Conservation (phyloP, 2,888 invertebrate genomes). For the Nowickia ferox region DNA sequence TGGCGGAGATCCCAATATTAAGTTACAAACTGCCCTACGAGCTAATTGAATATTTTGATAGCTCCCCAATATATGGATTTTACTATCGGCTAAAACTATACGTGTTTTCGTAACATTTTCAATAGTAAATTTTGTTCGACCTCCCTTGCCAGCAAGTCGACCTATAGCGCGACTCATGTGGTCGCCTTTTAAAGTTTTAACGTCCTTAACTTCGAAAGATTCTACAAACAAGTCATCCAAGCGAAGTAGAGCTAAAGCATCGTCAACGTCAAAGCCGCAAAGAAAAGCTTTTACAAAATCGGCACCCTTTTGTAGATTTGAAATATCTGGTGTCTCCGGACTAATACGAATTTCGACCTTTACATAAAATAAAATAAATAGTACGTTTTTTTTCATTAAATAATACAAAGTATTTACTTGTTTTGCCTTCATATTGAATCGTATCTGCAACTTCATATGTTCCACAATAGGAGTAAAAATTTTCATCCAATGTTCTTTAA, state of each 20-base stretch:
- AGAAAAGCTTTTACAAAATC: conserved; percentile 99
- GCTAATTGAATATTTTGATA: conserved; percentile 98
- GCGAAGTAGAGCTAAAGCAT: conserved; percentile 95
- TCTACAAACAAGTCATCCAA: conserved; percentile 98
- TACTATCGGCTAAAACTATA: conserved; percentile 97
- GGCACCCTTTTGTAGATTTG: conserved; percentile 97
- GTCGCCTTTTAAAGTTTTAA: conserved; percentile 97
- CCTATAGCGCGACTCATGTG: conserved; percentile 97
- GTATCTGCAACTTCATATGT: conserved; percentile 95
- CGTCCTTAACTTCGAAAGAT: conserved; percentile 98
- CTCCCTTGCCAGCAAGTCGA: conserved; percentile 98
- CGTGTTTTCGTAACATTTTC: conserved; percentile 99
- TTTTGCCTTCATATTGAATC: conserved; percentile 95
- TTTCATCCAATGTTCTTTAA: conserved; percentile 98
- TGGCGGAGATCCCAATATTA: conserved; percentile 98
- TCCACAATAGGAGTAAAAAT: conserved; percentile 98
- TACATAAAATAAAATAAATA: conserved; percentile 17
- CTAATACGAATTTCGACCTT: conserved; percentile 82
- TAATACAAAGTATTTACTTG: conserved; percentile 82
- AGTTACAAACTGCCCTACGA: conserved; percentile 96
- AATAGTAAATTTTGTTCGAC: conserved; percentile 98
- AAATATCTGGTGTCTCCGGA: conserved; percentile 88
- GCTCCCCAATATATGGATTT: conserved; percentile 98
- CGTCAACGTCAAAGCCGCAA: conserved; percentile 98
- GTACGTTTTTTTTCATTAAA: neutral